Base-by-base conservation (phyloP, 1,140 invertebrate species). In the Caenorhabditis latens region DNA sequence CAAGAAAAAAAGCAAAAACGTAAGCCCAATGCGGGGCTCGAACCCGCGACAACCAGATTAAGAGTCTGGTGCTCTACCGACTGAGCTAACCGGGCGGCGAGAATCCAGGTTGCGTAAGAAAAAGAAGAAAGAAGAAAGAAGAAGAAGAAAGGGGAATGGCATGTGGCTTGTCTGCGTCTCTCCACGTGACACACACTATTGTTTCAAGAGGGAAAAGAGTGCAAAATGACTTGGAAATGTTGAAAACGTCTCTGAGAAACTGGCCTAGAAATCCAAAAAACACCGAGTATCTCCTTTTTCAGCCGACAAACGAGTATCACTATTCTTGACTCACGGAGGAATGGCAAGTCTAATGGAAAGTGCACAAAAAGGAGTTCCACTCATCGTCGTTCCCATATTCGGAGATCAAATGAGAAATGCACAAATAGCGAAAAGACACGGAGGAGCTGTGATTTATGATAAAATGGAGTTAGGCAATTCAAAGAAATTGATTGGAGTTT, bases 21-120 rank as follows among this genome's bases (percentile, higher is more conserved):
- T 87, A 71, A 90, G 90, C 90, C 90, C 90, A 87, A 90, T 90
- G 90, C 90, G 91, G 90, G 90, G 90, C 90, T 91, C 90, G 90
- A 91, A 91, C 90, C 90, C 90, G 88, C 87, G 91, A 91, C 91
- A 91, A 79, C 90, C 90, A 91, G 57, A 58, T 57, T 84, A 58
- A 58, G 82, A 84, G 53, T 84, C 82, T 84, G 53, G 53, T 61
- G 82, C 82, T 84, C 82, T 84, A 84, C 57, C 82, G 82, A 61
- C 82, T 84, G 82, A 84, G 61, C 48, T 58, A 67, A 67, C 57
- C 55, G 58, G 84, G 58, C 55, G 46, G 58, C 48, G 61, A 84
- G 14, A 57, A 16, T 3, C 14, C 21, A 55, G 24, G 50, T n/a
- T 16, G 43, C 9, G 32, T n/a, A 14, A 9, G 13, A 40, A 40